A percentile compares a stretch with the other conserved stretches of the same genome.
Evolutionary conservation across 2,113 vertebrate genomes (phyloP).

Genomic region (Felis chaus): DNA sequence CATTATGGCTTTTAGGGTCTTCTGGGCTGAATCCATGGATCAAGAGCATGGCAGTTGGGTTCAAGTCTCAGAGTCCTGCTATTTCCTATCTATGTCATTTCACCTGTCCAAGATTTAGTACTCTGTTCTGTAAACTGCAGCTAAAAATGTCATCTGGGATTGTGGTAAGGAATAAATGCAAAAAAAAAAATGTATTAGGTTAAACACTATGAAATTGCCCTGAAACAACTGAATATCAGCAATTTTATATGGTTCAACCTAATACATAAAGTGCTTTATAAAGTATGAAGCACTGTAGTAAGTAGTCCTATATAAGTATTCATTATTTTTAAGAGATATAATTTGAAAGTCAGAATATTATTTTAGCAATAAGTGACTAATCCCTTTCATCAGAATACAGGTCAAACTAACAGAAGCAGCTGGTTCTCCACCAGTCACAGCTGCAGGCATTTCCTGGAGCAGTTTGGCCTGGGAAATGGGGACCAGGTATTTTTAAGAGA

Average conservation of each 20-base stretch:
- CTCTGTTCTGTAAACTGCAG: slow-evolving; percentile 27
- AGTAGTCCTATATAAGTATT: background rate
- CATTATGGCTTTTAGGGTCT: background rate
- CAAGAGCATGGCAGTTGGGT: background rate
- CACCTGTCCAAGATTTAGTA: slow-evolving; percentile 13
- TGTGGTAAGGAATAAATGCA: slow-evolving; percentile 32
- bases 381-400: slow-evolving; percentile 19
- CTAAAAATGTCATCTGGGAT: background rate
- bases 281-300: slow-evolving; percentile 28
- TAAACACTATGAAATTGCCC: slow-evolving; percentile 41
- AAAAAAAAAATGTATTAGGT: background rate
- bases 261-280: slow-evolving; percentile 31
- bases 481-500: slow-evolving; percentile 38
- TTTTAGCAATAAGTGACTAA: slow-evolving; percentile 43
- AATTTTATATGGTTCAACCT: slow-evolving; percentile 19
- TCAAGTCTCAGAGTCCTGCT: background rate
- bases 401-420: slow-evolving; percentile 30
- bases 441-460: background rate
- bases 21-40: background rate
- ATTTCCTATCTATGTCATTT: background rate
- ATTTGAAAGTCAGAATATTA: slow-evolving; percentile 49
- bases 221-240: background rate
- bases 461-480: slow-evolving; percentile 9
- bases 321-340: slow-evolving; percentile 45
- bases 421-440: background rate